phyloP scores from a whole-genome alignment of 1,140 invertebrate species.

The Drosophila teissieri region DNA sequence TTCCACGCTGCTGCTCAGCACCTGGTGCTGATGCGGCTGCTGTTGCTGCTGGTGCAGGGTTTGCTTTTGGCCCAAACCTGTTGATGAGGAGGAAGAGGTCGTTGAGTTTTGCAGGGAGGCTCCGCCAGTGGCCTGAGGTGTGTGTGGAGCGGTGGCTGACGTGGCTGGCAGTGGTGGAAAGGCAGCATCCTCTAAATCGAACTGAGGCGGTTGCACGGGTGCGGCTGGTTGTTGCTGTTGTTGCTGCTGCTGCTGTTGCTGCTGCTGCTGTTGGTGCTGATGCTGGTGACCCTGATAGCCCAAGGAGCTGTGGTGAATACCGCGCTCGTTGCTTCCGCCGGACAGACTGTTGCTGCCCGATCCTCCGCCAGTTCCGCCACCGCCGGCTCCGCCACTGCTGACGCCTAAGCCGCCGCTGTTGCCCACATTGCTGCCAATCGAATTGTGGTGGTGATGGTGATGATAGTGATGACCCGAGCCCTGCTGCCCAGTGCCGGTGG shows the following conservation, averaged over 20 bases:
- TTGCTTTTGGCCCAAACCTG: constrained; percentile 42
- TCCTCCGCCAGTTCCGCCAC: constrained; percentile 31
- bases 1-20: constrained; percentile 31
- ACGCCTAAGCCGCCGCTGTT: constrained; percentile 62
- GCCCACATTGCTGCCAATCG: constrained; percentile 72
- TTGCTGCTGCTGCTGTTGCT: constrained; percentile 75
- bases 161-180: constrained; percentile 91
- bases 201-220: constrained; percentile 86
- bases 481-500: constrained; percentile 52
- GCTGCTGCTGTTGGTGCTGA: constrained; percentile 66
- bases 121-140: constrained; percentile 50
- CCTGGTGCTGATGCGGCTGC: constrained; percentile 30
- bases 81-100: constrained; percentile 20
- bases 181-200: constrained; percentile 92
- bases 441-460: constrained; percentile 68
- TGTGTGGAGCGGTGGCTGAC: constrained; percentile 52
- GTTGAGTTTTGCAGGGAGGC: constrained; percentile 53
- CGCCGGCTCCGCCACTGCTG: constrained; percentile 36
- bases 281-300: constrained; percentile 66
- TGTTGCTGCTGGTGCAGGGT: constrained; percentile 30
- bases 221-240: constrained; percentile 70
- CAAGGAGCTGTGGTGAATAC: constrained; percentile 57
- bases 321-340: constrained; percentile 51
- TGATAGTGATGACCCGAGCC: constrained; percentile 58
- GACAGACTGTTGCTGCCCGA: constrained; percentile 42